phyloP scores from a whole-genome alignment of 1,140 invertebrate species.

The Dreissena rostriformis region DNA sequence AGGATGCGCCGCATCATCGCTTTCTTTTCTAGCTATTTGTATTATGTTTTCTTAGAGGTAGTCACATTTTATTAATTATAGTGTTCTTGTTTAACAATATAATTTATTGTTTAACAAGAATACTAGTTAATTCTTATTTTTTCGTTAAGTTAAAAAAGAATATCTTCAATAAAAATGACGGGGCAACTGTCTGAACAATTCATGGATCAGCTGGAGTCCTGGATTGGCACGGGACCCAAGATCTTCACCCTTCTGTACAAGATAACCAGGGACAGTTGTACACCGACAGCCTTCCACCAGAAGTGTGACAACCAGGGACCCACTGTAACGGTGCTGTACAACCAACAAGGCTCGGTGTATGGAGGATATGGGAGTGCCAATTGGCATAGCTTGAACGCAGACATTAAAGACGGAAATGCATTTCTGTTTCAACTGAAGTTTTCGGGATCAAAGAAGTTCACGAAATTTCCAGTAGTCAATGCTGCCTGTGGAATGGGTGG shows the following conservation, averaged over 20 bases:
- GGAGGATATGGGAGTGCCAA: slow-evolving; percentile 43
- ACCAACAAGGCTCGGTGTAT: slow-evolving; percentile 54
- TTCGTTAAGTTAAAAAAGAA: too few relatives aligned
- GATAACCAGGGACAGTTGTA: slow-evolving; percentile 44
- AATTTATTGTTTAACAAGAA: too few relatives aligned
- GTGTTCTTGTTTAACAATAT: too few relatives aligned
- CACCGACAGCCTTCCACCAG: slow-evolving; percentile 47
- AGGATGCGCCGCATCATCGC: too few relatives aligned
- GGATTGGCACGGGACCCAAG: slow-evolving; percentile 23
- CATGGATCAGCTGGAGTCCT: slow-evolving; percentile 20
- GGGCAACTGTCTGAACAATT: too few relatives aligned
- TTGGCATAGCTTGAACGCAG: too few relatives aligned
- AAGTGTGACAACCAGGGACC: slow-evolving; percentile 57
- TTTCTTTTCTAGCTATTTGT: too few relatives aligned
- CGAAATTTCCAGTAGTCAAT: slow-evolving; percentile 39
- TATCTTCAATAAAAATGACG: too few relatives aligned
- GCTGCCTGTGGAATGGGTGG: slow-evolving; percentile 9
- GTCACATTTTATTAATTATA: too few relatives aligned
- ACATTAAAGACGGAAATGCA: too few relatives aligned
- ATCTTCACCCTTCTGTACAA: slow-evolving; percentile 54
- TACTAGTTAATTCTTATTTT: too few relatives aligned
- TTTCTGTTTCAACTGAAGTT: not conserved
- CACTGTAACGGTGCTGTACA: slow-evolving; percentile 59
- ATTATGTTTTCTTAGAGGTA: too few relatives aligned
- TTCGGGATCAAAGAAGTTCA: not conserved